phyloP scores from a whole-genome alignment of 2,888 invertebrate species.

The Andrena fulva region DNA sequence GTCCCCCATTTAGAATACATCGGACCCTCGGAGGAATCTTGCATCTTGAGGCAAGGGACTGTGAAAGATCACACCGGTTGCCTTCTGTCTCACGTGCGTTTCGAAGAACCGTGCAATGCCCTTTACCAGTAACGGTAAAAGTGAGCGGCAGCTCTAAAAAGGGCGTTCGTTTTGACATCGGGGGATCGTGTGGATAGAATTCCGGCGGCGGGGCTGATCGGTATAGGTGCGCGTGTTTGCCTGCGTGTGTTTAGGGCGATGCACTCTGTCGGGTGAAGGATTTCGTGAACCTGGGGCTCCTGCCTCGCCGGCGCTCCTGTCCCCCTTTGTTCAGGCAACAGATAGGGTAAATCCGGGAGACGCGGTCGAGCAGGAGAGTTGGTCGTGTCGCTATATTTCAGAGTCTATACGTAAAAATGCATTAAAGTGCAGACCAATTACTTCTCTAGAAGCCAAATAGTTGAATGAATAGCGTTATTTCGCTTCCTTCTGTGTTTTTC shows the following conservation, averaged over 20 bases:
- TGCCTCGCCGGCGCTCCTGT: too few relatives aligned
- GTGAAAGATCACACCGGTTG: conserved; percentile 48
- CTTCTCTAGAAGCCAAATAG: too few relatives aligned
- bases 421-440: too few relatives aligned
- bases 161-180: conserved; percentile 41
- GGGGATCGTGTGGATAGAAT: not conserved
- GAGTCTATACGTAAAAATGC: too few relatives aligned
- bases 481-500: too few relatives aligned
- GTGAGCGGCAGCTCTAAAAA: conserved; percentile 47
- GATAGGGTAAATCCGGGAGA: too few relatives aligned
- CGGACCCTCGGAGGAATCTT: conserved; percentile 45
- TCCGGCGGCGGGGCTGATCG: not conserved
- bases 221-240: not conserved
- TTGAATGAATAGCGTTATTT: too few relatives aligned
- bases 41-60: not conserved
- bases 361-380: too few relatives aligned
- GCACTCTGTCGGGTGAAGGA: conserved; percentile 8
- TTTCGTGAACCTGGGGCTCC: not conserved
- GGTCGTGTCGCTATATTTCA: too few relatives aligned
- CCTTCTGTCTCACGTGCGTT: conserved; percentile 50
- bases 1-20: conserved; percentile 35
- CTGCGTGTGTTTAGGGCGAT: conserved; percentile 4
- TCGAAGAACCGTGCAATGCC: conserved; percentile 69
- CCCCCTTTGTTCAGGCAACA: too few relatives aligned
- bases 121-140: conserved; percentile 70